Percentiles rank a stretch among this genome's conserved stretches.
Conservation (phyloP, 2,888 invertebrate species). For the Apamea sordens region DNA sequence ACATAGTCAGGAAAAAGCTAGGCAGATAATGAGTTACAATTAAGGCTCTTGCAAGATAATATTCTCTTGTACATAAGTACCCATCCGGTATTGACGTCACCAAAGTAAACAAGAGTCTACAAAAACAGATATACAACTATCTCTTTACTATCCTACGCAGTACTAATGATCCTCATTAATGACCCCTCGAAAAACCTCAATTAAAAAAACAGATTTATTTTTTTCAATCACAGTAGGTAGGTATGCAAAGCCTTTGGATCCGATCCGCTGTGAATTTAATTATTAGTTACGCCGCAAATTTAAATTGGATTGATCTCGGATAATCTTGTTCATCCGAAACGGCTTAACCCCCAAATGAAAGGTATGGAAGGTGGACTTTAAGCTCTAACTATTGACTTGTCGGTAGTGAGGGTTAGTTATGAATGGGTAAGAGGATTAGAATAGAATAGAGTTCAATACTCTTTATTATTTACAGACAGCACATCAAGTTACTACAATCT, state of each 20-base stretch:
- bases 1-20: too few species aligned
- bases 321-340: conserved; percentile 67
- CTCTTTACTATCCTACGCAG: neutral
- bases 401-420: conserved; percentile 3
- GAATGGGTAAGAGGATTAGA: neutral
- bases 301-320: conserved; percentile 71
- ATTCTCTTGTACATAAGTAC: too few species aligned
- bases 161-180: conserved; percentile 27
- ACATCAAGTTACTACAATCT: too few species aligned
- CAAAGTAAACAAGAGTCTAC: too few species aligned
- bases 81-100: neutral
- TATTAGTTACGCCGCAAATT: conserved; percentile 72
- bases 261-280: conserved; percentile 72
- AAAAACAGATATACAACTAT: neutral
- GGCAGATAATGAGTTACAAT: too few species aligned
- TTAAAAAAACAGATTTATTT: conserved; percentile 30
- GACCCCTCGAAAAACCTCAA: neutral
- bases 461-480: too few species aligned
- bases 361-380: conserved; percentile 33
- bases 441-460: neutral
- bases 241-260: conserved; percentile 60
- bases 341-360: conserved; percentile 52
- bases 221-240: conserved; percentile 51
- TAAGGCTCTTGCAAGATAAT: too few species aligned
- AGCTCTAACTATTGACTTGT: conserved; percentile 52